Conservation (phyloP, 2,888 invertebrate species). For the Ethmia dodecea region DNA sequence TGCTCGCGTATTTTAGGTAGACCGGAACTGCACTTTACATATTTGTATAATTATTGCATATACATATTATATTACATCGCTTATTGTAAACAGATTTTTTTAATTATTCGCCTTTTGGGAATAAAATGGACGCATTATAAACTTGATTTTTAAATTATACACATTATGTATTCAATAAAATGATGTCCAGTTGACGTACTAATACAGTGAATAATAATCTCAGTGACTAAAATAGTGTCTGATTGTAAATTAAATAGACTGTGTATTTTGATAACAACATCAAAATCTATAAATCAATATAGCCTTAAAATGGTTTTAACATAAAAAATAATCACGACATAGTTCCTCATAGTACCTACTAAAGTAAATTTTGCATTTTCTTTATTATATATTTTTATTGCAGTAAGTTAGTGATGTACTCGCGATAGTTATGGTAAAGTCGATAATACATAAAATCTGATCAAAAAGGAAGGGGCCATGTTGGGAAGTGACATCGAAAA, state of each 20-base stretch:
- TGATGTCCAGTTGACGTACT: constrained; percentile 27
- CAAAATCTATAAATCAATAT: constrained; percentile 51
- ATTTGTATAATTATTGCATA: constrained; percentile 35
- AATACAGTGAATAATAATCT: constrained; percentile 43
- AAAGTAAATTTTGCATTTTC: constrained; percentile 75
- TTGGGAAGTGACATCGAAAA: not conserved
- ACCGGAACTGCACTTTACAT: constrained; percentile 22
- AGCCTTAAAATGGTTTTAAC: constrained; percentile 42
- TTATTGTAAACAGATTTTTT: constrained; percentile 36
- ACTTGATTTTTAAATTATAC: constrained; percentile 13
- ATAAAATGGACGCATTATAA: constrained; percentile 26
- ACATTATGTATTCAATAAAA: constrained; percentile 23
- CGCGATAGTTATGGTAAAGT: constrained; percentile 38
- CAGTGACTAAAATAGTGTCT: constrained; percentile 45
- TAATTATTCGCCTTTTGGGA: constrained; percentile 38
- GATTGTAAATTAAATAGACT: constrained; percentile 53
- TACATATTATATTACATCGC: constrained; percentile 31
- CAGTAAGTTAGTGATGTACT: constrained; percentile 69
- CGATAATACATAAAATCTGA: constrained; percentile 28
- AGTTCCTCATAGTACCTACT: constrained; percentile 78
- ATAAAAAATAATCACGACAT: constrained; percentile 65
- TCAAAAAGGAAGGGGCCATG: constrained; percentile 22
- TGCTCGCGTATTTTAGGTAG: constrained; percentile 25
- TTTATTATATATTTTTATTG: constrained; percentile 63
- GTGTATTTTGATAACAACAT: constrained; percentile 71